Evolutionary conservation across 2,113 vertebrate species (phyloP), one percentile per base, ranked within the genome.

Genomic region (Tiliqua scincoides): DNA sequence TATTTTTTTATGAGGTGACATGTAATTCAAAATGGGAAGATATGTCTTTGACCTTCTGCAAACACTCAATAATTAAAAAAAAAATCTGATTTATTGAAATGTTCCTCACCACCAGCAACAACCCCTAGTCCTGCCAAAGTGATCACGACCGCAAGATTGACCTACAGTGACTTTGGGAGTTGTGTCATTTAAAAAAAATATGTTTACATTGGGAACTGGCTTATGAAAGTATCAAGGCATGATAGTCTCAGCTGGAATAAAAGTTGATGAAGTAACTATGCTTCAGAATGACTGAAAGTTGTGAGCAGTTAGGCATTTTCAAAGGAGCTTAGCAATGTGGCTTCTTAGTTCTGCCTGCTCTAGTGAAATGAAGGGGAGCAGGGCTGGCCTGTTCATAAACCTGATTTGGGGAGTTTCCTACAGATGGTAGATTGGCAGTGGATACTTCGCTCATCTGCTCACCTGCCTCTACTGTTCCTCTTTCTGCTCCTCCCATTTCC

Each of bases 61-160:
- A 95, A 94, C 80, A 89, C 85, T 95, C 92, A 94, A 94, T 95
- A 91, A 94, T 90, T n/a, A 86, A 93, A 94, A 94, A 93, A 94
- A 94, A 92, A 88, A 91, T 93, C 92, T 95, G 92, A 94, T 94
- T 95, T 93, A 94, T 92, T 93, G 88, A 89, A 93, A 95, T 92
- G 93, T 95, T 85, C 90, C 89, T n/a, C 54, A 65, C 25, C 25
- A 71, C 65, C 61, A n/a, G n/a, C n/a, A 92, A 86, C 87, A 94
- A 59, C 68, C 70, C 88, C 57, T 81, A 92, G 84, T 87, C 72
- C 88, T 94, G 92, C 93, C 93, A 96, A 94, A 94, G 91, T 94
- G 91, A 92, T 95, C 93, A 93, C 87, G 89, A 95, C 94, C 94
- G 94, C 95, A 92, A 17, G 90, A 91, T 89, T 92, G 92, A 93